These are phyloP conservation scores for Euthynnus affinis DNA, from an alignment of 2,797 vertebrate species.

Conservation along the genomic window DNA sequence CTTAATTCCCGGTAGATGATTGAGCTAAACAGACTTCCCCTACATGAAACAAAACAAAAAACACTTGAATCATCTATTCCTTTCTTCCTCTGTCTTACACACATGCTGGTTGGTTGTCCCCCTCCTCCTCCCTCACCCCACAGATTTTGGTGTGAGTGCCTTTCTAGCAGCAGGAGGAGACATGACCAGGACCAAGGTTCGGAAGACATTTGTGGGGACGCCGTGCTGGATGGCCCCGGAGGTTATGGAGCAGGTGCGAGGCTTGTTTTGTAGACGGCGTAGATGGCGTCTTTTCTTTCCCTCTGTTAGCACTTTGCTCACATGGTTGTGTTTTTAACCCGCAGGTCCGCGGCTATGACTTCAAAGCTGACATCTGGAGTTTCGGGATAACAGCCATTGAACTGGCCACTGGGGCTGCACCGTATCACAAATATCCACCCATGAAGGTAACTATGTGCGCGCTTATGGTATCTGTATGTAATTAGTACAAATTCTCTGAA, in stretches of 20 bases:
- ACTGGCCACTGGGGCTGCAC: constrained; percentile 94
- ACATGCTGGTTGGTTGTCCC: neutral
- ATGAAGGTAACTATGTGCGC: constrained; percentile 90
- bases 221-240: constrained; percentile 99
- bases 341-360: constrained; percentile 95
- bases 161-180: constrained; percentile 96
- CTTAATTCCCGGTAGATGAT: neutral
- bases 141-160: constrained; percentile 97
- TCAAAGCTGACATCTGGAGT: constrained; percentile 98
- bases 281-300: neutral
- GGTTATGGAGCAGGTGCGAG: constrained; percentile 95
- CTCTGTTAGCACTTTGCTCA: neutral
- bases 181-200: constrained; percentile 96
- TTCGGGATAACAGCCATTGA: constrained; percentile 98
- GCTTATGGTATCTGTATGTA: neutral
- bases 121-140: too few species aligned
- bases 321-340: constrained; percentile 30
- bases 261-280: neutral
- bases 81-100: constrained; percentile 28
- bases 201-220: constrained; percentile 96
- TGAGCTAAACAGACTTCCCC: too few species aligned
- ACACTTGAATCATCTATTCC: neutral
- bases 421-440: constrained; percentile 96
- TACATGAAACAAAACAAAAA: neutral
- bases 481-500: neutral